phyloP scores from a whole-genome alignment of 2,113 vertebrate species.

The Emydura subglobosa region DNA sequence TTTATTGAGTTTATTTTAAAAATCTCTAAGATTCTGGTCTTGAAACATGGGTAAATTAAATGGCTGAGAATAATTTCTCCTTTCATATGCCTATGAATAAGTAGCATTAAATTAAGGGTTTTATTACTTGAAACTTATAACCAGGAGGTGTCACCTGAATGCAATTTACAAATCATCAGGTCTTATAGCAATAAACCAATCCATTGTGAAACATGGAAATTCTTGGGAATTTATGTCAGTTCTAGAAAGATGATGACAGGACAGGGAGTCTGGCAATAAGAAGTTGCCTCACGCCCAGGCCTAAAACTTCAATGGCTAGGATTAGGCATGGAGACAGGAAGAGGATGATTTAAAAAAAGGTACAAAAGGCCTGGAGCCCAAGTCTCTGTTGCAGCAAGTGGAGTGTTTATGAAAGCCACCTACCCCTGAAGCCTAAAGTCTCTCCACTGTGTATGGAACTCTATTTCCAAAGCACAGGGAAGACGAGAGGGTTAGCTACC shows the following conservation, averaged over 20 bases:
- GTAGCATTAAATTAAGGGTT: neutral
- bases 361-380: neutral
- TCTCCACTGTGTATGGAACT: neutral
- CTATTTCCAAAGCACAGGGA: accelerated
- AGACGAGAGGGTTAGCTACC: neutral
- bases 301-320: accelerated
- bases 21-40: neutral
- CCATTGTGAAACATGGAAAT: neutral
- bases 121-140: neutral
- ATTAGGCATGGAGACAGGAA: neutral
- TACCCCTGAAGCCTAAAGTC: neutral
- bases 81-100: neutral
- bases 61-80: neutral
- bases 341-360: neutral
- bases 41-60: neutral
- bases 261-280: neutral
- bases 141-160: neutral
- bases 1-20: neutral
- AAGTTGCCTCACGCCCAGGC: neutral
- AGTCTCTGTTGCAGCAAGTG: neutral
- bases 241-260: slow-evolving; percentile 4
- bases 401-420: neutral
- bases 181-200: neutral
- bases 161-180: neutral
- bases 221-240: neutral